phyloP scores from a whole-genome alignment of 2,888 invertebrate species.

The Acleris laterana region DNA sequence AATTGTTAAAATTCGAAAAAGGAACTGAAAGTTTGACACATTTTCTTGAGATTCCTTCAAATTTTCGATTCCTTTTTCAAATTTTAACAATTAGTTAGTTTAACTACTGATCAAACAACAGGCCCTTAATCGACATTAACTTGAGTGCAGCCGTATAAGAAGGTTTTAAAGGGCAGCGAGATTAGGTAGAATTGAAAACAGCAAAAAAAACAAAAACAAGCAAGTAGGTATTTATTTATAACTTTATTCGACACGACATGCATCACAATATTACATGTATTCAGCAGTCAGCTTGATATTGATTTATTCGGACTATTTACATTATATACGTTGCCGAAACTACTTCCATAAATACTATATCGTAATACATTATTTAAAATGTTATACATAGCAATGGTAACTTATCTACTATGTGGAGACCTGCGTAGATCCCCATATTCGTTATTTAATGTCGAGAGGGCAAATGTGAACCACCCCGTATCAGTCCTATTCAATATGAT shows the following conservation, averaged over 20 bases:
- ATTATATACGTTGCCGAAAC: constrained; percentile 20
- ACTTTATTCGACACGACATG: constrained; percentile 27
- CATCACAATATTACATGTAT: constrained; percentile 16
- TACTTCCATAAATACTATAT: constrained; percentile 33
- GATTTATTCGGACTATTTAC: constrained; percentile 15
- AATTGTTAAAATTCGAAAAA: too few relatives aligned
- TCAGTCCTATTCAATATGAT: constrained; percentile 16
- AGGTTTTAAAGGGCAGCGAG: too few relatives aligned
- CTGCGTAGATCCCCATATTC: neutral
- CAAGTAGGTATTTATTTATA: constrained; percentile 1
- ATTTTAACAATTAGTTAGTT: too few relatives aligned
- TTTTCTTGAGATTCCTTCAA: too few relatives aligned
- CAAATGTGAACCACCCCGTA: neutral
- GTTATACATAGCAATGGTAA: constrained; percentile 33
- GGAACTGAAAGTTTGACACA: too few relatives aligned
- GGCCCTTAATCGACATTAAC: too few relatives aligned
- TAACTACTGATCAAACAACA: too few relatives aligned
- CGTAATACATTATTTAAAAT: constrained; percentile 29
- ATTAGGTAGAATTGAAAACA: too few relatives aligned
- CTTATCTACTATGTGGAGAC: constrained; percentile 13
- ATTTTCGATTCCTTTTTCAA: too few relatives aligned
- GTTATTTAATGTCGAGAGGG: neutral
- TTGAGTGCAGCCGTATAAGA: too few relatives aligned
- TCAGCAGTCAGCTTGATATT: constrained; percentile 12
- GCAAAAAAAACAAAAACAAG: neutral